phyloP scores from a whole-genome alignment of 2,113 vertebrate species.

The Hippocampus mohnikei region DNA sequence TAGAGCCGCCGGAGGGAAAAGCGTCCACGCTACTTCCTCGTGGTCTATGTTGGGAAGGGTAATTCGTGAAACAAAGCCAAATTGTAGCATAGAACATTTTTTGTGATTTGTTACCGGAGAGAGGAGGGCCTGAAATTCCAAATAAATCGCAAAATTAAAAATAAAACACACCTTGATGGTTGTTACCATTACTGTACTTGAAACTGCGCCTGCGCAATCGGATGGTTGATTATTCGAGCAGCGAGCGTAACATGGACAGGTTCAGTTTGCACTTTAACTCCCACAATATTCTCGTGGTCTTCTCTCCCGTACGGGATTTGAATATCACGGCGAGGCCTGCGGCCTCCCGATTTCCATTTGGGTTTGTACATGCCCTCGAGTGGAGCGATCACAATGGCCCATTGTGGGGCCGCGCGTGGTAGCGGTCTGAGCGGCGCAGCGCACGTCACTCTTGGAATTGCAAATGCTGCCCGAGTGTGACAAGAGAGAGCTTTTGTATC shows the following conservation, averaged over 20 bases:
- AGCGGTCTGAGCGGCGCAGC: conserved; percentile 53
- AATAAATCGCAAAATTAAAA: too few relatives aligned
- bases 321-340: conserved; percentile 25
- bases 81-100: too few relatives aligned
- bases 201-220: background rate
- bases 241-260: background rate
- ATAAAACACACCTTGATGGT: background rate
- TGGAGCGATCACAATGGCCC: conserved; percentile 58
- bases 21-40: too few relatives aligned
- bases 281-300: background rate
- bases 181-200: background rate
- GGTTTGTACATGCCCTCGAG: conserved; percentile 46
- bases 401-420: conserved; percentile 58
- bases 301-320: conserved; percentile 19
- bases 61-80: too few relatives aligned
- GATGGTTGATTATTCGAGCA: conserved; percentile 26
- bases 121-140: too few relatives aligned
- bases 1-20: too few relatives aligned
- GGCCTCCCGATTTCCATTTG: conserved; percentile 50
- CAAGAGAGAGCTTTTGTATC: conserved; percentile 65
- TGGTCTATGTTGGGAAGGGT: too few relatives aligned
- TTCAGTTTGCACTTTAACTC: conserved; percentile 31
- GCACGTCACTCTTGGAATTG: conserved; percentile 61
- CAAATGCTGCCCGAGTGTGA: conserved; percentile 58
- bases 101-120: too few relatives aligned